A percentile compares a stretch with the other conserved stretches of the same genome.
Conservation (phyloP, 2,888 invertebrate genomes). For the Helicoverpa assulta region DNA sequence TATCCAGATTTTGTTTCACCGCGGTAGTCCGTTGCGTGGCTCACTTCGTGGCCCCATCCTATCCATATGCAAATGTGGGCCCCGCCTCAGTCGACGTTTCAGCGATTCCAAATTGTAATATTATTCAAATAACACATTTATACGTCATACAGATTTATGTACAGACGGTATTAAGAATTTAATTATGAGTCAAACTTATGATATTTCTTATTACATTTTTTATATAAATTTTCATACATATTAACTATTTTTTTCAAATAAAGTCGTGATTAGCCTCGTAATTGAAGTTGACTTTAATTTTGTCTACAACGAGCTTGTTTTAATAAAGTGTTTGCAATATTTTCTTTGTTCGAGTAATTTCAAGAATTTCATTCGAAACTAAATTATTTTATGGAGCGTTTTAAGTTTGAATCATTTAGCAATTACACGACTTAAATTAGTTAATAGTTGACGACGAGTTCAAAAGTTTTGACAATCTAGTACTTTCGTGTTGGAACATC, state of each 20-base stretch:
- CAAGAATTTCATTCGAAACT: constrained; percentile 41
- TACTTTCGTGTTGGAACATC: constrained; percentile 41
- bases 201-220: constrained; percentile 61
- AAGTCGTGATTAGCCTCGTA: constrained; percentile 47
- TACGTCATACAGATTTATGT: constrained; percentile 75
- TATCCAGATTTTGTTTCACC: neutral
- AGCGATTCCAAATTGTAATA: constrained; percentile 78
- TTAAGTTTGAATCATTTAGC: constrained; percentile 42
- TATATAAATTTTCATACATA: constrained; percentile 44
- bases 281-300: constrained; percentile 59
- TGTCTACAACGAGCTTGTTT: constrained; percentile 39
- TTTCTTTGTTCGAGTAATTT: constrained; percentile 53
- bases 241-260: constrained; percentile 37
- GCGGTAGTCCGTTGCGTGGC: neutral
- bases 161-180: constrained; percentile 71
- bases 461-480: constrained; percentile 51
- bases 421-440: constrained; percentile 54
- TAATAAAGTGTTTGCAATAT: constrained; percentile 43
- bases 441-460: constrained; percentile 38
- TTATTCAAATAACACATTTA: constrained; percentile 80
- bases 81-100: constrained; percentile 68
- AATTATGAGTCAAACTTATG: constrained; percentile 66
- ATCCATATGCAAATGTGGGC: constrained; percentile 74
- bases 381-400: constrained; percentile 37
- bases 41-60: constrained; percentile 33